Evolutionary conservation across 1,140 invertebrate genomes (phyloP), one percentile per base, ranked within the genome.

Genomic region (Sarcophaga bullata): DNA sequence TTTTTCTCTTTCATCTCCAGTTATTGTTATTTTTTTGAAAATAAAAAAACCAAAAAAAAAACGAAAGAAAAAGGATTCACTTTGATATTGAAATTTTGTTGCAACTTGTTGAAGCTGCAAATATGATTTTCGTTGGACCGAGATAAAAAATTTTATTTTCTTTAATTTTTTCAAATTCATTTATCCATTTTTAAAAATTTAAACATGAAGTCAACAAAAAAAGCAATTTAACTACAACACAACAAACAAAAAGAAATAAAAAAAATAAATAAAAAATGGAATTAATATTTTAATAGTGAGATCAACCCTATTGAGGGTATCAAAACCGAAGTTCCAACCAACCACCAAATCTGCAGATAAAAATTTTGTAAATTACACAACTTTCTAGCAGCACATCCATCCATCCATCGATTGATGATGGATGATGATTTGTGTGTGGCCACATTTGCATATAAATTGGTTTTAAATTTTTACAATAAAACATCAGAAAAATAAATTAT

Each of bases 41-140:
- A n/a, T n/a, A n/a, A n/a, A n/a, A n/a, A n/a, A n/a, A n/a, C n/a
- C n/a, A n/a, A n/a, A n/a, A n/a, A n/a, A n/a, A n/a, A n/a, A n/a
- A n/a, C 6, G 13, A 13, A 68, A 68, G n/a, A 37, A 68, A 68
- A 68, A 2, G 10, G 2, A n/a, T 15, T 58, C n/a, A 8, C 62
- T 68, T 68, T 68, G 62, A 68, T 68, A 68, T 68, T 68, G 62
- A 68, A 68, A 68, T 68, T 68, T 68, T 68, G 62, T 68, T 68
- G 62, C 62, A 68, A 68, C 62, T 68, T 68, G 62, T 68, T 68
- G 62, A 68, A 68, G 62, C 62, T 68, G 62, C 62, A 68, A 68
- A 68, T 68, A 68, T 68, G 62, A 58, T 58, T 58, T 58, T 58
- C n/a, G 54, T 58, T 37, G 25, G 25, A 1, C 25, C 25, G 13